Conservation (phyloP, 2,113 vertebrate genomes). For the Talpa occidentalis region DNA sequence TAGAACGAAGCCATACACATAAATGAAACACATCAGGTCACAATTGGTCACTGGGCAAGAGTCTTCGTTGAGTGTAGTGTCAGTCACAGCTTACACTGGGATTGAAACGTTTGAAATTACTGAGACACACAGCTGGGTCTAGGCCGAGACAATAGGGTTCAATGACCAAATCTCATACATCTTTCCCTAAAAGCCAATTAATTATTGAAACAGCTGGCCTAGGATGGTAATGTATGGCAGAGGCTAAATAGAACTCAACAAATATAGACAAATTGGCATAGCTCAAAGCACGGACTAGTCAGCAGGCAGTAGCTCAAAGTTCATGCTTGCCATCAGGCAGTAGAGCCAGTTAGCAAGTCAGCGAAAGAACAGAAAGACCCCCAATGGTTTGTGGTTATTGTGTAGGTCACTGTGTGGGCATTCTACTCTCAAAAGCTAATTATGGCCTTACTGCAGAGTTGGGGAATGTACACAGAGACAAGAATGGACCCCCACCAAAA, state of each 20-base stretch:
- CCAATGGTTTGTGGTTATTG: not conserved
- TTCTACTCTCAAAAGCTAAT: not conserved
- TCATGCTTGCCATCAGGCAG: not conserved
- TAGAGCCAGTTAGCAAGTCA: not conserved
- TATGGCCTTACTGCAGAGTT: not conserved
- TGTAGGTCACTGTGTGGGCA: not conserved
- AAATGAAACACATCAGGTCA: not conserved
- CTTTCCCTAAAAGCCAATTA: not conserved
- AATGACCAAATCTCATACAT: not conserved
- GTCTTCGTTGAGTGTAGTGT: not conserved
- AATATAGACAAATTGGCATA: not conserved
- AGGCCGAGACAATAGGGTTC: not conserved
- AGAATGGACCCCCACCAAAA: not conserved
- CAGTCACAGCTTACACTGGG: not conserved
- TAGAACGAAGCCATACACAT: not conserved
- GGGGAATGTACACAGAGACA: not conserved
- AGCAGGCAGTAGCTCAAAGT: not conserved
- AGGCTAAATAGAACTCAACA: not conserved
- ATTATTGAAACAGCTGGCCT: not conserved
- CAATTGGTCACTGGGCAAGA: not conserved
- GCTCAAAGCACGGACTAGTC: not conserved
- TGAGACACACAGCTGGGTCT: not conserved
- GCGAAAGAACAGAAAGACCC: not conserved
- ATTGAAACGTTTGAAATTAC: not conserved
- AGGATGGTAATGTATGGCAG: not conserved